Conservation (phyloP, 2,797 vertebrate genomes). For the Neolamprologus multifasciatus region DNA sequence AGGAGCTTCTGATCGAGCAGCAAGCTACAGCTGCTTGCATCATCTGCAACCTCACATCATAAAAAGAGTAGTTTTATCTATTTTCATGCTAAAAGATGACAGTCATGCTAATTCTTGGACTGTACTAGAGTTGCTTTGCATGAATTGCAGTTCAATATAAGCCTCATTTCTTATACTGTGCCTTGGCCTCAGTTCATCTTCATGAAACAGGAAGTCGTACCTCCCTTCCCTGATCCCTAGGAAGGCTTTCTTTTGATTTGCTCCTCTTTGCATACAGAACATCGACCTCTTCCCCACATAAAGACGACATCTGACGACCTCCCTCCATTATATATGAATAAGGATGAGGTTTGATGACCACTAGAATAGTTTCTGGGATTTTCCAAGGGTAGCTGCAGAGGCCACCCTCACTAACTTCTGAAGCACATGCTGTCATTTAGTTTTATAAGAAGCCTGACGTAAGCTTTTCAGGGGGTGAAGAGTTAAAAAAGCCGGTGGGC, state of each 20-base stretch:
- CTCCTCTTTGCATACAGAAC: background rate
- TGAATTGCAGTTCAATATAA: background rate
- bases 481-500: background rate
- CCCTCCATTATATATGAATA: background rate
- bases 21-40: background rate
- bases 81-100: background rate
- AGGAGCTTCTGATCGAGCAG: background rate
- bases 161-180: background rate
- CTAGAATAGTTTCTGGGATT: background rate
- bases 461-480: background rate
- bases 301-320: background rate
- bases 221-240: background rate
- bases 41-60: background rate
- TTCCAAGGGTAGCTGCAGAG: background rate
- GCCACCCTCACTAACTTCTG: background rate
- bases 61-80: background rate
- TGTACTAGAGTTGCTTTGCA: background rate
- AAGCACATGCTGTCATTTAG: background rate
- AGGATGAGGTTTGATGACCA: background rate
- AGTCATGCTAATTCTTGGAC: accelerated
- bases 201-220: accelerated
- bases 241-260: background rate
- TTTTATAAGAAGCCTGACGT: background rate
- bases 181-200: background rate
- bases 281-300: background rate